These are phyloP conservation scores for Typhlichthys eigenmanni DNA, from an alignment of 2,797 vertebrate genomes.

Conservation along the genomic window DNA sequence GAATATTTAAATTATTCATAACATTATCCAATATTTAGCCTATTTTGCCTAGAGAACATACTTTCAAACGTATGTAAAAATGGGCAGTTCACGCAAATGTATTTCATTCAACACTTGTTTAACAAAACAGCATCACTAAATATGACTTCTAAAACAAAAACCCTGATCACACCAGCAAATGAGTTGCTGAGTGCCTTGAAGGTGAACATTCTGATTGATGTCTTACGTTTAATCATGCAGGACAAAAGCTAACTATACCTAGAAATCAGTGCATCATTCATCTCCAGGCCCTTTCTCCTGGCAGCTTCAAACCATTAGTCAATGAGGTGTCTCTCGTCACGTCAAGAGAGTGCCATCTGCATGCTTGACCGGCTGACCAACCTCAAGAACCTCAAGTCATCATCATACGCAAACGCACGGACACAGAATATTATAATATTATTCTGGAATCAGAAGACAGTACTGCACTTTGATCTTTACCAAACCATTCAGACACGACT, in stretches of 20 bases:
- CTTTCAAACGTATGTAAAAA: conserved; percentile 15
- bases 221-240: conserved; percentile 49
- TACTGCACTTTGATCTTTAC: not conserved
- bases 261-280: conserved; percentile 46
- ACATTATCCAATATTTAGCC: not conserved
- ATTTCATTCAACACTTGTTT: conserved; percentile 22
- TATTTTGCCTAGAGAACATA: not conserved
- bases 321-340: conserved; percentile 10
- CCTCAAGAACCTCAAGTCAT: not conserved
- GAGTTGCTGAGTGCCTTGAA: conserved; percentile 49
- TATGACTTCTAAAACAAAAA: conserved; percentile 45
- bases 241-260: conserved; percentile 49
- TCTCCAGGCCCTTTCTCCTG: conserved; percentile 23
- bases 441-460: not conserved
- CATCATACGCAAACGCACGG: conserved; percentile 2
- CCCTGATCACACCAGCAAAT: conserved; percentile 58
- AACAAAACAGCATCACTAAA: conserved; percentile 49
- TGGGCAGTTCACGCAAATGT: conserved; percentile 6
- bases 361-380: conserved; percentile 7
- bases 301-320: conserved; percentile 40
- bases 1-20: conserved; percentile 19
- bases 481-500: conserved; percentile 5
- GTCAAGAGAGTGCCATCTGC: conserved; percentile 13
- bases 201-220: conserved; percentile 66
- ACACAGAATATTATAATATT: conserved; percentile 6